phyloP scores from a whole-genome alignment of 2,888 invertebrate genomes.

The Synergus umbraculus region DNA sequence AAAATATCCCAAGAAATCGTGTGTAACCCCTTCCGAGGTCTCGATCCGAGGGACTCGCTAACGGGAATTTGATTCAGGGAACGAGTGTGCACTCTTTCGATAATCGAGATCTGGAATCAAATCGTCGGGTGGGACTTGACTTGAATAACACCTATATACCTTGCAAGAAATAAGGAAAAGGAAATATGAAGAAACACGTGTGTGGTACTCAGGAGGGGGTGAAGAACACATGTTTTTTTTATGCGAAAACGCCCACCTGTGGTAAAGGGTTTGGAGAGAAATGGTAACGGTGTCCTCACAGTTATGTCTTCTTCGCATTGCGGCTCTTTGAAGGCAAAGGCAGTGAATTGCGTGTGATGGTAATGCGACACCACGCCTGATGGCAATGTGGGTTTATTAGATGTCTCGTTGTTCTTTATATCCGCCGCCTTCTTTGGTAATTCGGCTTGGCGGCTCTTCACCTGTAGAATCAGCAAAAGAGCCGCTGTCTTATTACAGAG shows the following conservation, averaged over 20 bases:
- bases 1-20: slow-evolving; percentile 40
- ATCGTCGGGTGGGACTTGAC: not conserved
- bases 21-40: slow-evolving; percentile 39
- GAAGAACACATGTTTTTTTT: slow-evolving; percentile 4
- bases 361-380: slow-evolving; percentile 46
- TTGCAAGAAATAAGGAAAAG: not conserved
- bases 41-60: slow-evolving; percentile 28
- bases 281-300: not conserved
- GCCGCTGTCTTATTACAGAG: slow-evolving; percentile 19
- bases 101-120: slow-evolving; percentile 24
- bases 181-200: slow-evolving; percentile 18
- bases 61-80: slow-evolving; percentile 39
- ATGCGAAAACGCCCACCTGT: slow-evolving; percentile 19
- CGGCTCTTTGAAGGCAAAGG: slow-evolving; percentile 13
- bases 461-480: slow-evolving; percentile 16
- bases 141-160: not conserved
- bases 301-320: slow-evolving; percentile 14
- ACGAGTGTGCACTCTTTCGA: slow-evolving; percentile 11
- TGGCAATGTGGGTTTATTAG: slow-evolving; percentile 47
- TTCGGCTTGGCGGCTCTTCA: slow-evolving; percentile 32
- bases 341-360: slow-evolving; percentile 41
- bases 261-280: not conserved
- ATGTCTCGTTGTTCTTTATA: slow-evolving; percentile 41
- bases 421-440: slow-evolving; percentile 34
- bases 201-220: slow-evolving; percentile 1